Evolutionary conservation across 23 tunicate genomes (phyloP), one percentile per base, ranked within the genome.

Genomic region (Aplidium turbinatum): DNA sequence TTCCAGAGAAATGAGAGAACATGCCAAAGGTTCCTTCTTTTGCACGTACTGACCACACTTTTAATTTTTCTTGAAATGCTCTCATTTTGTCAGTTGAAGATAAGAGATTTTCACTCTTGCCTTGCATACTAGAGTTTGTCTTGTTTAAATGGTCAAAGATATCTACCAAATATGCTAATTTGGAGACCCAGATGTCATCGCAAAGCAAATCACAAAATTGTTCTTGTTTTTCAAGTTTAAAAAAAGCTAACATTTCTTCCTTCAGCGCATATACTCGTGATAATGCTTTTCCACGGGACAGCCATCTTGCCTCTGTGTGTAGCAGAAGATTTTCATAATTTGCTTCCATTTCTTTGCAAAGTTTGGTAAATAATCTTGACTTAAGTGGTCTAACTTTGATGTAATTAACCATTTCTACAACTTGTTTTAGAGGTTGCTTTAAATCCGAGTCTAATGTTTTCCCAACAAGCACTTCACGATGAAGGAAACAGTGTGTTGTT

Each of bases 381-480:
- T n/a, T n/a, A 29, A 62, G 69, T 62, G 69, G 69, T 62, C 69
- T 62, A 62, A 23, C 69, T 30, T 62, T 62, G 69, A 62, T 62
- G 39, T 24, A 62, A 23, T 62, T 62, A 25, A 62, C 38, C 38
- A 30, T 29, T 62, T 62, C 69, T 30, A 24, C 20, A 62, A 62
- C 69, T 62, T 30, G 7, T 62, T 62, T 62, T 30, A 62, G 22
- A 35, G 30, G 38, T 62, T 62, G 18, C 38, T 26, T 62, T 62
- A 30, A 29, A 30, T 62, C 38, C 39, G 69, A 62, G 69, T 62
- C 22, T 24, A 62, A 30, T 62, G 69, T 62, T 62, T 62, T 62
- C 22, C 69, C 69, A 54, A 25, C 38, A 62, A 62, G 69, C 69
- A 62, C 69, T 62, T 62, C 69, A 62, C 35, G 69, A 62, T 62